Evolutionary conservation across 1,140 invertebrate species (phyloP).

Genomic region (Drosophila setifemur): DNA sequence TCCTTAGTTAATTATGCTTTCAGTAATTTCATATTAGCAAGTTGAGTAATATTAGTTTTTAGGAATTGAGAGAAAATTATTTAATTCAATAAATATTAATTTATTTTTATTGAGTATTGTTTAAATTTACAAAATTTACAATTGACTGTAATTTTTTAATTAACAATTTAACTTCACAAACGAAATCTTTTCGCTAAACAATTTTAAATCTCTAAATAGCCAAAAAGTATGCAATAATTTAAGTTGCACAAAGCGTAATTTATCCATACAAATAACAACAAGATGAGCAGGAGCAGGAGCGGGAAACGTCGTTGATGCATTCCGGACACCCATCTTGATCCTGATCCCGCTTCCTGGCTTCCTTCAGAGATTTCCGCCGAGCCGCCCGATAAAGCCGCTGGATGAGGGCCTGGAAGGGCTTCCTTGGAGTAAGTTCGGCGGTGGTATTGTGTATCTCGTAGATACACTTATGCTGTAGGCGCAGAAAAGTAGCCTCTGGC

Average conservation of each 20-base stretch:
- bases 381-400: conserved; percentile 6
- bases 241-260: neutral
- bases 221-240: conserved; percentile 25
- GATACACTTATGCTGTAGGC: neutral
- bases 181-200: neutral
- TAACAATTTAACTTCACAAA: neutral
- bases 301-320: neutral
- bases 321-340: neutral
- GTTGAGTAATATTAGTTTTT: no score
- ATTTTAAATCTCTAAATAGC: neutral
- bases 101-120: neutral
- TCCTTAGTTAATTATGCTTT: no score
- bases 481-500: neutral
- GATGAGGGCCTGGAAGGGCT: conserved; percentile 5
- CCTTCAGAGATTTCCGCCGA: neutral
- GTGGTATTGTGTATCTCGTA: conserved; percentile 5
- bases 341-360: neutral
- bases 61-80: no score
- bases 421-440: neutral
- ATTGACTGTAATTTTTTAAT: neutral
- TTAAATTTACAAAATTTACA: no score
- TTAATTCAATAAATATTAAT: neutral
- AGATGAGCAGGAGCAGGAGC: conserved; percentile 19
- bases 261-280: neutral
- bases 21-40: no score